Percentiles rank a stretch among this genome's conserved stretches.
phyloP scores from a whole-genome alignment of 2,113 vertebrate genomes.

The Hypocryptadius cinnamomeus region DNA sequence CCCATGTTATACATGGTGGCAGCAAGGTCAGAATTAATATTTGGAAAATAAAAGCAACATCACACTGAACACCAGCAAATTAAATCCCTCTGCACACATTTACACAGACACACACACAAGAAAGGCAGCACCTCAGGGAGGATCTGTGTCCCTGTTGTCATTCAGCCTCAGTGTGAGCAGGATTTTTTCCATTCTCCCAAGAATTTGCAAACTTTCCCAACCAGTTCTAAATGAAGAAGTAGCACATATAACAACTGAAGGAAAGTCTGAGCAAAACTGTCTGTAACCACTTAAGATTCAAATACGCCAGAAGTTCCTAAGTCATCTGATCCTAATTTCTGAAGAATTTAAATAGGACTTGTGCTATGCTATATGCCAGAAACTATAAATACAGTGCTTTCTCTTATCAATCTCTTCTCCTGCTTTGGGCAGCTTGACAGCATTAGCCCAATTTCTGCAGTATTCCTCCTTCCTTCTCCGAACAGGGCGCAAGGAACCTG shows the following conservation, averaged over 20 bases:
- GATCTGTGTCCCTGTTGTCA: neutral
- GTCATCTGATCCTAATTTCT: slow-evolving; percentile 57
- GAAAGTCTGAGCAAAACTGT: slow-evolving; percentile 20
- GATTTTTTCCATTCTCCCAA: neutral
- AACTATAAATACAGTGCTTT: slow-evolving; percentile 31
- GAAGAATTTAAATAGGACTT: slow-evolving; percentile 40
- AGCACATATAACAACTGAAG: neutral
- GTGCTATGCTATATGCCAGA: neutral
- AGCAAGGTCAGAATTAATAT: neutral
- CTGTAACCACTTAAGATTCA: slow-evolving; percentile 46
- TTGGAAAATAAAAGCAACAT: neutral
- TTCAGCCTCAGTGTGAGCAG: neutral
- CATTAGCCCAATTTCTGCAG: neutral
- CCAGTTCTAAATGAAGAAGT: neutral
- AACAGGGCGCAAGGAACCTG: neutral
- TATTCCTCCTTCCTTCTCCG: neutral
- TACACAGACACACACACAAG: neutral
- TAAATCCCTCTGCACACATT: neutral
- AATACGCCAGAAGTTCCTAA: slow-evolving; percentile 10
- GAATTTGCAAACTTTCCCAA: neutral
- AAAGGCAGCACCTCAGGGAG: neutral
- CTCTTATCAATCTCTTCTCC: slow-evolving; percentile 21
- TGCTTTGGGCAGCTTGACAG: neutral
- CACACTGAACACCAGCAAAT: neutral
- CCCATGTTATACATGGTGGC: neutral